Evolutionary conservation across 2,888 invertebrate genomes (phyloP).

Genomic region (Malthinus seriepunctatus): DNA sequence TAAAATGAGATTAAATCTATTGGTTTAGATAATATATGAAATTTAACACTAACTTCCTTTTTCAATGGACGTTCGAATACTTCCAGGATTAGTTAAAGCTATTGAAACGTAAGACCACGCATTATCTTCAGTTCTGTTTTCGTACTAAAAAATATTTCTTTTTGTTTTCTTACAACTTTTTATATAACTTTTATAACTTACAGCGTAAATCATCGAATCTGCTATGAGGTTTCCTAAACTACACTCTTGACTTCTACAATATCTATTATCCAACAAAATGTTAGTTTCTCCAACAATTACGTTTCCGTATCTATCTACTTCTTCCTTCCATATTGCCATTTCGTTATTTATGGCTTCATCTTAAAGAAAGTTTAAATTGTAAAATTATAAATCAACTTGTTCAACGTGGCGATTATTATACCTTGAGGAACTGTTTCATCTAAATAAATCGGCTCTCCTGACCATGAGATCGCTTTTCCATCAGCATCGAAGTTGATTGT

Average conservation of each 20-base stretch:
- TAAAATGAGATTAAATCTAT: neutral
- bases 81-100: constrained; percentile 70
- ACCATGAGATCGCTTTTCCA: constrained; percentile 67
- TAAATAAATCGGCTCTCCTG: constrained; percentile 73
- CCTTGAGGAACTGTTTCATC: constrained; percentile 67
- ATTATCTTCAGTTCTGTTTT: constrained; percentile 54
- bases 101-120: constrained; percentile 72
- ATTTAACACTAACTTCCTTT: constrained; percentile 10
- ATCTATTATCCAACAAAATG: constrained; percentile 60
- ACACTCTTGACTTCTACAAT: constrained; percentile 68
- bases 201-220: constrained; percentile 67
- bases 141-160: constrained; percentile 50
- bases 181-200: constrained; percentile 9
- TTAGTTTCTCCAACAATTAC: constrained; percentile 62
- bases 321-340: constrained; percentile 63
- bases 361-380: constrained; percentile 39
- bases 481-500: constrained; percentile 69
- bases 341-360: constrained; percentile 64
- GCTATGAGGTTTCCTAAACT: constrained; percentile 74
- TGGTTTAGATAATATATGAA: neutral
- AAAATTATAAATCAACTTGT: neutral
- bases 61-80: constrained; percentile 59
- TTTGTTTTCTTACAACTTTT: neutral
- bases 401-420: constrained; percentile 44
- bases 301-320: constrained; percentile 60